Evolutionary conservation across 2,797 vertebrate genomes (phyloP).

Genomic region (Centroberyx gerrardi): DNA sequence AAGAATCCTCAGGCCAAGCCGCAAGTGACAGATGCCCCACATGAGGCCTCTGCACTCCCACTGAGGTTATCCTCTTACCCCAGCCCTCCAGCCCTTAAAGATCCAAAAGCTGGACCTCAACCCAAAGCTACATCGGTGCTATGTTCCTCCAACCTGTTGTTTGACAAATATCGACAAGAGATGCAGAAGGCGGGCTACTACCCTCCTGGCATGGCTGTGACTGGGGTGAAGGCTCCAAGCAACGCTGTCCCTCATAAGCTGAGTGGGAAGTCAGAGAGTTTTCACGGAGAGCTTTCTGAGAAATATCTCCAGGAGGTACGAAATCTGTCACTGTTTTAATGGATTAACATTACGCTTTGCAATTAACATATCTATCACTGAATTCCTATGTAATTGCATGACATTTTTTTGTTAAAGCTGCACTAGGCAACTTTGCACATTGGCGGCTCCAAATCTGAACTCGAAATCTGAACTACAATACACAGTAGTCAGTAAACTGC

Average conservation of each 20-base stretch:
- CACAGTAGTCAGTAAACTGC: no score
- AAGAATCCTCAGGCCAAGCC: conserved; percentile 88
- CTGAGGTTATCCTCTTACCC: conserved; percentile 77
- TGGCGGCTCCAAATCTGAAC: no score
- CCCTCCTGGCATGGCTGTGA: conserved; percentile 83
- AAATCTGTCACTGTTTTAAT: not conserved
- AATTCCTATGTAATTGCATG: not conserved
- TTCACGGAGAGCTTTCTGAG: conserved; percentile 85
- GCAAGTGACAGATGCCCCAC: conserved; percentile 75
- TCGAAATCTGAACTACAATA: no score
- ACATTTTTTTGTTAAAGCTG: no score
- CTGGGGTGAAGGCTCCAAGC: conserved; percentile 86
- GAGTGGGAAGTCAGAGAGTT: conserved; percentile 86
- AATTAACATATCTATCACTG: conserved; percentile 9
- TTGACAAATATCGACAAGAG: conserved; percentile 92
- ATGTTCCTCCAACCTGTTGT: conserved; percentile 83
- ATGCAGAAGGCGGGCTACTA: conserved; percentile 89
- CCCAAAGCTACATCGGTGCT: conserved; percentile 77
- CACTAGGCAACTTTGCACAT: no score
- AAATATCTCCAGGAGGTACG: conserved; percentile 87
- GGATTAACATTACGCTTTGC: not conserved
- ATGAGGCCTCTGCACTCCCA: conserved; percentile 79
- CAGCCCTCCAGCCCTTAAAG: conserved; percentile 75
- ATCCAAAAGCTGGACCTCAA: conserved; percentile 69
- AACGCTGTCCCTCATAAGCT: conserved; percentile 83